Percentiles rank a stretch among this genome's conserved stretches.
Conservation (phyloP, 2,113 vertebrate genomes). For the Onychorhynchus coronatus region DNA sequence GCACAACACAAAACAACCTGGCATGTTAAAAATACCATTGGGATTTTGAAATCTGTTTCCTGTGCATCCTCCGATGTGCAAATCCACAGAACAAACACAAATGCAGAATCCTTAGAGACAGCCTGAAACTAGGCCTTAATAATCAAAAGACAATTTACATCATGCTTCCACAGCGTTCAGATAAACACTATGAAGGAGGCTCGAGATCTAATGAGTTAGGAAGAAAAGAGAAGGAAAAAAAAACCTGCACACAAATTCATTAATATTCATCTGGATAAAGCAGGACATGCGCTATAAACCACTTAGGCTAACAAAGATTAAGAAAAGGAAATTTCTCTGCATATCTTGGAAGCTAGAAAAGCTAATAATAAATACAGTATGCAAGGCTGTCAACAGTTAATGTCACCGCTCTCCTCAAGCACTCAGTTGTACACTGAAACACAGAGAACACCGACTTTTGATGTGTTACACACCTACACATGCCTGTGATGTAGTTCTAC, state of each 20-base stretch:
- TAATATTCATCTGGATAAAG: conserved; percentile 80
- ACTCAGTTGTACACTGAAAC: conserved; percentile 76
- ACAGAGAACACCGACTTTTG: conserved; percentile 74
- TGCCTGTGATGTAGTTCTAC: conserved; percentile 88
- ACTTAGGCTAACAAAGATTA: conserved; percentile 74
- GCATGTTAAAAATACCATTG: conserved; percentile 71
- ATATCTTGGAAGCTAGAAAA: conserved; percentile 76
- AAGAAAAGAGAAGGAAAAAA: conserved; percentile 55
- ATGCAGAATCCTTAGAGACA: conserved; percentile 80
- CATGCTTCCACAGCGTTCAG: conserved; percentile 77
- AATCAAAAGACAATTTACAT: conserved; percentile 86
- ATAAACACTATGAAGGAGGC: conserved; percentile 73
- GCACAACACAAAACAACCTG: conserved; percentile 68
- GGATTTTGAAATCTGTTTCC: conserved; percentile 67
- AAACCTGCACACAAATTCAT: conserved; percentile 70
- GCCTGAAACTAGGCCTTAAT: conserved; percentile 84
- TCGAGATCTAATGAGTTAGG: conserved; percentile 73
- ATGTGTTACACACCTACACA: conserved; percentile 87
- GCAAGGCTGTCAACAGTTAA: conserved; percentile 85
- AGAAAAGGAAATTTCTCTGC: conserved; percentile 73
- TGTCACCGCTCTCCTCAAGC: conserved; percentile 77
- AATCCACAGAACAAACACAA: conserved; percentile 78
- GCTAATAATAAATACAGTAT: conserved; percentile 82
- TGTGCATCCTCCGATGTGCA: conserved; percentile 75
- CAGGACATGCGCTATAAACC: conserved; percentile 72